phyloP scores from a whole-genome alignment of 2,888 invertebrate species.

The Tetranychus truncatus region DNA sequence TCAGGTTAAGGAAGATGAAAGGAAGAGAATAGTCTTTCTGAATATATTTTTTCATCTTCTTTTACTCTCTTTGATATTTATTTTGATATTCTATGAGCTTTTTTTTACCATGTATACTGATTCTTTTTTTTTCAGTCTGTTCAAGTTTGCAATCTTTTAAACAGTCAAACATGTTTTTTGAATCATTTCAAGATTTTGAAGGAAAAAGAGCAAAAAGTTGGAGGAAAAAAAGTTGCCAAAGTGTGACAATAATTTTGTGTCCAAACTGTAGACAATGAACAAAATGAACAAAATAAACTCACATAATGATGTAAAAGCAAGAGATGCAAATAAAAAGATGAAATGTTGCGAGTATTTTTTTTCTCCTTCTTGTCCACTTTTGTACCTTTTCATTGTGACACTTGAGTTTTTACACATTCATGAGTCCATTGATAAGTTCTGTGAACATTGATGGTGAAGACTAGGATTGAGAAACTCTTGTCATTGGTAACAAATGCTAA shows the following conservation, averaged over 20 bases:
- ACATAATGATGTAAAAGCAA: too few relatives aligned
- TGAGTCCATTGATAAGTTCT: background rate
- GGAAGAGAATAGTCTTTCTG: background rate
- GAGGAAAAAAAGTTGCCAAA: too few relatives aligned
- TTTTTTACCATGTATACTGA: background rate
- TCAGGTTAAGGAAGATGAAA: background rate
- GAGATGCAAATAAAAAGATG: too few relatives aligned
- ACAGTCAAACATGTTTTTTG: background rate
- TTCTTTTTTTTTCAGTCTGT: background rate
- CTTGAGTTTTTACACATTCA: background rate
- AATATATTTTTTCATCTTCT: background rate
- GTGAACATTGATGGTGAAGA: background rate
- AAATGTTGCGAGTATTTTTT: background rate
- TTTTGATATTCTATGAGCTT: background rate
- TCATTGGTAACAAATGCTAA: too few relatives aligned
- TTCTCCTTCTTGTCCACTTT: background rate
- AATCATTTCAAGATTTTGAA: background rate
- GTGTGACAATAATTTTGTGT: too few relatives aligned
- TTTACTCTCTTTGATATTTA: background rate
- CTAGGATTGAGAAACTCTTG: too few relatives aligned
- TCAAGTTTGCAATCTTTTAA: background rate
- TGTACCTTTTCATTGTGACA: background rate
- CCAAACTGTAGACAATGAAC: too few relatives aligned
- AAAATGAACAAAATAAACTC: too few relatives aligned
- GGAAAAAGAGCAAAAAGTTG: too few relatives aligned